Evolutionary conservation across 2,113 vertebrate genomes (phyloP), one percentile per base, ranked within the genome.

Genomic region (Prunella himalayana): DNA sequence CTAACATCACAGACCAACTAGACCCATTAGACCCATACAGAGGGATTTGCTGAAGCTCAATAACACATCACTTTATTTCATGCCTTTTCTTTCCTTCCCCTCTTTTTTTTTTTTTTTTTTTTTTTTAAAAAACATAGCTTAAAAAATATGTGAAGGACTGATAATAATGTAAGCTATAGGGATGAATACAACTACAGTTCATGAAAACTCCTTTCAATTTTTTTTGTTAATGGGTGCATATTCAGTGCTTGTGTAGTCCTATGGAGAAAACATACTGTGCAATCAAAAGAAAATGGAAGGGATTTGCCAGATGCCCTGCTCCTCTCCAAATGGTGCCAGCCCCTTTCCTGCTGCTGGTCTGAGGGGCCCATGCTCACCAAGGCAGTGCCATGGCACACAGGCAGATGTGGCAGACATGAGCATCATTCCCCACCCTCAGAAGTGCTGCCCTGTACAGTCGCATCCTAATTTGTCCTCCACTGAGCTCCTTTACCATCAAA

Each of bases 351-450:
- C 44, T 53, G 11, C 22, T 0, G 0, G 19, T 68, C 22, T 61
- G 35, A 0, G 2, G 14, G 1, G 15, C 1, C 6, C 18, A 4
- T 31, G 22, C 30, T 31, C 78, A 10, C 4, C 4, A 4, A 25
- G 82, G 28, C 47, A 75, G 66, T 18, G n/a, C 66, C 25, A 13
- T 24, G 90, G 31, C 47, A 57, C 2, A 1, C 31, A 53, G 31
- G 53, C 24, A 39, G 47, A 7, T 23, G 7, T 68, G 51, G 44
- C 4, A 2, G 68, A 35, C 25, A 41, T 0, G 0, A 11, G 10
- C n/a, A 63, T 31, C 50, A 10, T n/a, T 22, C 17, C 3, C 9
- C 21, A 65, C 25, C 21, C 9, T 1, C 42, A 70, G 57, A 64
- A 10, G 10, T 59, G 22, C 53, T 82, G 28, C 45, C 28, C 39